These are phyloP conservation scores for Labroides dimidiatus DNA, from an alignment of 2,797 vertebrate genomes.

Conservation along the genomic window DNA sequence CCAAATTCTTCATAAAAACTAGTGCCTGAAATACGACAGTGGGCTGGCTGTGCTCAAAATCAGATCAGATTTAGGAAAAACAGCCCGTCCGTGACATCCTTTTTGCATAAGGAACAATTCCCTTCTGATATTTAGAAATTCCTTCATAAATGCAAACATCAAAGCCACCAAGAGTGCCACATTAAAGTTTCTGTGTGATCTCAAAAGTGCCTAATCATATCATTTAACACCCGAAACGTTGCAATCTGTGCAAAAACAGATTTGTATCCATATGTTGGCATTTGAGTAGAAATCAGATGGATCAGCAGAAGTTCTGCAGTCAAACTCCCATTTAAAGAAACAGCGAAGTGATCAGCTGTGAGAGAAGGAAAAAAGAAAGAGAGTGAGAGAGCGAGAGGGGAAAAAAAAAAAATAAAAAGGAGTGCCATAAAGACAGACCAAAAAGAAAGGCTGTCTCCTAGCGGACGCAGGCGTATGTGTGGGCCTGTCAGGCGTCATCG, in stretches of 20 bases:
- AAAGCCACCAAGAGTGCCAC: slow-evolving; percentile 24
- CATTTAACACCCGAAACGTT: slow-evolving; percentile 57
- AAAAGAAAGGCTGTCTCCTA: slow-evolving; percentile 67
- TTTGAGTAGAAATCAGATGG: slow-evolving; percentile 73
- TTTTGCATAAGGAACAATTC: background rate
- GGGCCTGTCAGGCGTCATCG: slow-evolving; percentile 62
- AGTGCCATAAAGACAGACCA: slow-evolving; percentile 53
- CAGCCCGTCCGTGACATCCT: background rate
- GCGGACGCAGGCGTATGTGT: slow-evolving; percentile 30
- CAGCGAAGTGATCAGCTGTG: slow-evolving; percentile 57
- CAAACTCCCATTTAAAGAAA: slow-evolving; percentile 55
- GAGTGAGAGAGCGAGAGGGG: background rate
- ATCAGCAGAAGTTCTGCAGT: slow-evolving; percentile 70
- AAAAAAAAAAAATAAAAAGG: slow-evolving; percentile 29
- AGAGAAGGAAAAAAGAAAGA: slow-evolving; percentile 56
- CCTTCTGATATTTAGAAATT: slow-evolving; percentile 10
- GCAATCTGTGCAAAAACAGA: slow-evolving; percentile 61
- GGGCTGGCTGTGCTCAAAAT: too few relatives aligned
- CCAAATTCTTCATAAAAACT: too few relatives aligned
- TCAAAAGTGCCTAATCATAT: slow-evolving; percentile 47
- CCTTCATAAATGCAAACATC: slow-evolving; percentile 17
- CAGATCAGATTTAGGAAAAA: background rate
- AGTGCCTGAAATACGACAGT: too few relatives aligned
- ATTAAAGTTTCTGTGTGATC: slow-evolving; percentile 37
- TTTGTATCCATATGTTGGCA: slow-evolving; percentile 68